phyloP scores from a whole-genome alignment of 2,888 invertebrate genomes.

The Stenchaetothrips biformis region DNA sequence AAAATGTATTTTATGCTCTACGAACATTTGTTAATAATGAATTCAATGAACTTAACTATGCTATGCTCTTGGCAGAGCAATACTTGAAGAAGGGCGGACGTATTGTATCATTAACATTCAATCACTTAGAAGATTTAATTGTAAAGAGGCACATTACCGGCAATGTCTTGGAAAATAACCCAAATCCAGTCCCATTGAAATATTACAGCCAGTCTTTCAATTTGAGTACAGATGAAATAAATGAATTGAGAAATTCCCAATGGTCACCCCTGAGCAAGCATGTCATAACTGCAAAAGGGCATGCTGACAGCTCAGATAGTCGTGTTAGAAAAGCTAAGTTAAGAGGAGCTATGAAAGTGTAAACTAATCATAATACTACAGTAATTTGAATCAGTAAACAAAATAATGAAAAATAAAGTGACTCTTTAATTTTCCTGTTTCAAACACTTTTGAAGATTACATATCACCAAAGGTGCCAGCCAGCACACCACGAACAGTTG shows the following conservation, averaged over 20 bases:
- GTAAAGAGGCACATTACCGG: slow-evolving; percentile 84
- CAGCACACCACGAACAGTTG: too few species aligned
- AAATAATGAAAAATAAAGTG: too few species aligned
- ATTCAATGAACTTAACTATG: slow-evolving; percentile 89
- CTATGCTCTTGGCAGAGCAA: slow-evolving; percentile 68
- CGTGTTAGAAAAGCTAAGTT: slow-evolving; percentile 85
- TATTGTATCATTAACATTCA: slow-evolving; percentile 80
- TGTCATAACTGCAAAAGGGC: slow-evolving; percentile 65
- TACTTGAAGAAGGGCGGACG: slow-evolving; percentile 74
- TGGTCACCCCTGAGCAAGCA: slow-evolving; percentile 80
- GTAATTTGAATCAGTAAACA: too few species aligned
- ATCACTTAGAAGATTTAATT: slow-evolving; percentile 89
- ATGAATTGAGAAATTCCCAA: slow-evolving; percentile 57
- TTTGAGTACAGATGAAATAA: slow-evolving; percentile 57
- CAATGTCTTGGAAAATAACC: slow-evolving; percentile 64
- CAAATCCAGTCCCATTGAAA: slow-evolving; percentile 67
- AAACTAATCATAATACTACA: neutral
- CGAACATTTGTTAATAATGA: slow-evolving; percentile 96
- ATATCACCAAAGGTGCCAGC: too few species aligned
- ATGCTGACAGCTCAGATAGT: slow-evolving; percentile 74
- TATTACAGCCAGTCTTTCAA: slow-evolving; percentile 60
- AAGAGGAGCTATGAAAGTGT: slow-evolving; percentile 71
- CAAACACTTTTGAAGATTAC: too few species aligned
- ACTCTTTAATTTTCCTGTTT: too few species aligned
- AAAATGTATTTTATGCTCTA: slow-evolving; percentile 88